A percentile compares a stretch with the other conserved stretches of the same genome.
phyloP scores from a whole-genome alignment of 2,888 invertebrate genomes.

The Acronicta aceris region DNA sequence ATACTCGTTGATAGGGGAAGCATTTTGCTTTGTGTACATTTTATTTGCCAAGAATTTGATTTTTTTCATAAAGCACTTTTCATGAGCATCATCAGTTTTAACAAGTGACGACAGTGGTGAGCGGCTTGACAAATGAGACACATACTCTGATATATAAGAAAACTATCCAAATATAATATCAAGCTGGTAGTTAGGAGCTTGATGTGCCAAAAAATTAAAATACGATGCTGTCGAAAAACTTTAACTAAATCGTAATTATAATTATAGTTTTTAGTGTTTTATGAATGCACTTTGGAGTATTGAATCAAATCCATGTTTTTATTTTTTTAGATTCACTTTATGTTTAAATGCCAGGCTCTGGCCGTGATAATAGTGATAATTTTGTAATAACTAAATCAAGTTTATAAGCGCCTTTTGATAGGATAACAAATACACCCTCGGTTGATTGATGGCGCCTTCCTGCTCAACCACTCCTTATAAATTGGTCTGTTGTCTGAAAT shows the following conservation, averaged over 20 bases:
- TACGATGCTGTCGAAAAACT: no score
- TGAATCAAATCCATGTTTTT: no score
- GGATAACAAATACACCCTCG: slow-evolving; percentile 19
- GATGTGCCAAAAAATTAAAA: no score
- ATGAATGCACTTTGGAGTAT: no score
- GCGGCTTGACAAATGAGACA: slow-evolving; percentile 67
- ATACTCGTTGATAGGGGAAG: slow-evolving; percentile 6
- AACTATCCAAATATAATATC: not conserved
- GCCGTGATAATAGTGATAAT: slow-evolving; percentile 9
- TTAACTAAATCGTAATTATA: no score
- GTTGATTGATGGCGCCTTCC: slow-evolving; percentile 27
- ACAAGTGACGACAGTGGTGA: slow-evolving; percentile 64
- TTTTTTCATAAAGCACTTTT: slow-evolving; percentile 51
- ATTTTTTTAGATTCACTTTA: not conserved
- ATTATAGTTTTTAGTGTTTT: no score
- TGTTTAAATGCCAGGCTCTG: not conserved
- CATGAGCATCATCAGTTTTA: slow-evolving; percentile 63
- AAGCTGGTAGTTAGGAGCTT: not conserved
- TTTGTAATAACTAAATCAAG: slow-evolving; percentile 7
- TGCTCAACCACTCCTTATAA: slow-evolving; percentile 14
- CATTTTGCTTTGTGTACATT: slow-evolving; percentile 29
- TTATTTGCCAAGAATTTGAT: slow-evolving; percentile 70
- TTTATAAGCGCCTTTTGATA: slow-evolving; percentile 19
- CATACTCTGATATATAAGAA: slow-evolving; percentile 33
- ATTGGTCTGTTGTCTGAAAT: slow-evolving; percentile 17